These are phyloP conservation scores for Peromyscus californicus DNA, from an alignment of 2,113 vertebrate genomes.

Conservation along the genomic window DNA sequence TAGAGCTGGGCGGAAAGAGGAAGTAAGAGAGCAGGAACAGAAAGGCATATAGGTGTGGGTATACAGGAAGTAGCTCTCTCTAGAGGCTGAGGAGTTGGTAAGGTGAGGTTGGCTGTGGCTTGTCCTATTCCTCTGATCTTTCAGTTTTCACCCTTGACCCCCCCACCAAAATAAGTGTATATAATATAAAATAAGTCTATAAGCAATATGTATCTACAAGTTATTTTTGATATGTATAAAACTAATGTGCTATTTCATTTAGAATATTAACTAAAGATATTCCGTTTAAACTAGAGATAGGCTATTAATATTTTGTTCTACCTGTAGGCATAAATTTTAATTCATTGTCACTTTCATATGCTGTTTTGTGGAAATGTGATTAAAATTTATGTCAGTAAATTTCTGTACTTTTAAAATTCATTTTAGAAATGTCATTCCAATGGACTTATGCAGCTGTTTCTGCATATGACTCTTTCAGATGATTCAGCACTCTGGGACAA, in stretches of 20 bases:
- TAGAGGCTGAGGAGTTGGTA: too few relatives aligned
- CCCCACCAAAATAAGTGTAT: background rate
- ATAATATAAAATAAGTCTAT: background rate
- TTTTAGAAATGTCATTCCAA: constrained; percentile 10
- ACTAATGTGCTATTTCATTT: background rate
- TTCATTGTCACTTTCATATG: background rate
- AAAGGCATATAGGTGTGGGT: too few relatives aligned
- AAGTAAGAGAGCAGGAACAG: too few relatives aligned
- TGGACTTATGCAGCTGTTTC: background rate
- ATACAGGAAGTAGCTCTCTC: too few relatives aligned
- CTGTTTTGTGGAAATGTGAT: background rate
- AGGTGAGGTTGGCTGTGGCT: too few relatives aligned
- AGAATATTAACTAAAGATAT: background rate
- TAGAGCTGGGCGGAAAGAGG: too few relatives aligned
- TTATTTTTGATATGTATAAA: background rate
- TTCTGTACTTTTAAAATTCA: background rate
- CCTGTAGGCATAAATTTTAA: background rate
- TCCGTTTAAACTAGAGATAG: background rate
- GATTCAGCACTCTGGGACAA: constrained; percentile 29
- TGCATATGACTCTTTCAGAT: background rate
- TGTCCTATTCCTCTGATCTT: too few relatives aligned
- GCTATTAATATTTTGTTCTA: background rate
- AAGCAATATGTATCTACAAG: background rate
- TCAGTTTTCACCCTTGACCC: too few relatives aligned
- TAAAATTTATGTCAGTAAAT: constrained; percentile 12